These are phyloP conservation scores for Pterocles gutturalis DNA, from an alignment of 2,113 vertebrate species.

Conservation along the genomic window DNA sequence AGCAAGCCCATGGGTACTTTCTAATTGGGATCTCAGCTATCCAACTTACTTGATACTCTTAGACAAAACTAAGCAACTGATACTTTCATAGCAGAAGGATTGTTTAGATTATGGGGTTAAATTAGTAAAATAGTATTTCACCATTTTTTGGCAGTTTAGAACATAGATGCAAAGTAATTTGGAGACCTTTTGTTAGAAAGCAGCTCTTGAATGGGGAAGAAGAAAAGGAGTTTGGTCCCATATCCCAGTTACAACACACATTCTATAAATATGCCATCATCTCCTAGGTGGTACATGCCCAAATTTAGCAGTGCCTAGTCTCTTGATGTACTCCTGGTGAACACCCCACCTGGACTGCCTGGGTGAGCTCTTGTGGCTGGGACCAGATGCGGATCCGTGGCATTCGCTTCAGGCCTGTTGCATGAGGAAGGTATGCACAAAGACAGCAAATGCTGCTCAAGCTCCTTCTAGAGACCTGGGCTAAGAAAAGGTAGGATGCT, in stretches of 20 bases:
- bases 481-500: not conserved
- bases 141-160: not conserved
- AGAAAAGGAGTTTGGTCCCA: not conserved
- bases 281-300: not conserved
- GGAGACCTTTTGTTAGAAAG: not conserved
- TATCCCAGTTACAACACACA: not conserved
- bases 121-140: not conserved
- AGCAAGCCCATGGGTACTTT: not conserved
- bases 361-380: not conserved
- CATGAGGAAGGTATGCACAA: not conserved
- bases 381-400: not conserved
- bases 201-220: not conserved
- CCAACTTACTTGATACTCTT: not conserved
- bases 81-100: not conserved
- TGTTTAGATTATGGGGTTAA: not conserved
- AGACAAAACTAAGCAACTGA: not conserved
- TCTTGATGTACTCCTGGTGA: not conserved
- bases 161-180: not conserved
- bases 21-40: not conserved
- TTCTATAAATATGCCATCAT: not conserved
- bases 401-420: not conserved
- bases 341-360: not conserved
- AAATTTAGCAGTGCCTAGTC: not conserved
- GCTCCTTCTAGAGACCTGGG: not conserved
- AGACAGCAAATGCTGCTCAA: not conserved